Base-by-base conservation (phyloP, 2,888 invertebrate genomes). In the Hydriomena furcata region DNA sequence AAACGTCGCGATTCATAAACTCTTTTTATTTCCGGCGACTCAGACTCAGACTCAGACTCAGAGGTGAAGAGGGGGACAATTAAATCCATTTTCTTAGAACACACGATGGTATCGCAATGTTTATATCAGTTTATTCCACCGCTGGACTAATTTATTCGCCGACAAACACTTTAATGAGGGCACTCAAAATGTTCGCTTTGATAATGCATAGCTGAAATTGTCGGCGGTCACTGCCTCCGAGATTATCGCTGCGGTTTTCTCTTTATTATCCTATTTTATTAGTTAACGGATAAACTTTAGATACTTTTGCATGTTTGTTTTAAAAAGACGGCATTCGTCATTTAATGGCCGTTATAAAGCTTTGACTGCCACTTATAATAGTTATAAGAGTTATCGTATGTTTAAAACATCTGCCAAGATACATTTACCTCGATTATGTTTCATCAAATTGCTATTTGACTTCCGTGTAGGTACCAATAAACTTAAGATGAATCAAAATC, bases 41-140 rank as follows among this genome's bases (percentile, higher is more conserved):
- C 71, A 61, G 65, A 48, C 52, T n/a, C n/a, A n/a, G 57, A 24
- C 23, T 13, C 25, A 21, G 24, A 23, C 10, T 11, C 35, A 3
- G 27, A 8, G 17, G 48, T 12, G 45, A 42, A 21, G 43, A 17
- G 30, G 38, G 52, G 42, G 56, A 53, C 61, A 63, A 63, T 60
- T 60, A 63, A 62, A 50, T 52, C 47, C 54, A 34, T 60, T 66
- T 71, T 45, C 65, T 60, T 43, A 63, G 71, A 71, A 68, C 41
- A 27, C 34, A 41, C 50, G 59, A 43, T 52, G 58, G 48, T 52
- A 53, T 51, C 60, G 47, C 35, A 35, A 44, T 58, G 43, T 52
- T 50, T 53, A 49, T 43, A 49, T 46, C 47, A 41, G 46, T 46
- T 27, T 31, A 28, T 43, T 27, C 24, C 46, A 25, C 50, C 60